Base-by-base conservation (phyloP, 2,797 vertebrate genomes). In the Vireo griseus region DNA sequence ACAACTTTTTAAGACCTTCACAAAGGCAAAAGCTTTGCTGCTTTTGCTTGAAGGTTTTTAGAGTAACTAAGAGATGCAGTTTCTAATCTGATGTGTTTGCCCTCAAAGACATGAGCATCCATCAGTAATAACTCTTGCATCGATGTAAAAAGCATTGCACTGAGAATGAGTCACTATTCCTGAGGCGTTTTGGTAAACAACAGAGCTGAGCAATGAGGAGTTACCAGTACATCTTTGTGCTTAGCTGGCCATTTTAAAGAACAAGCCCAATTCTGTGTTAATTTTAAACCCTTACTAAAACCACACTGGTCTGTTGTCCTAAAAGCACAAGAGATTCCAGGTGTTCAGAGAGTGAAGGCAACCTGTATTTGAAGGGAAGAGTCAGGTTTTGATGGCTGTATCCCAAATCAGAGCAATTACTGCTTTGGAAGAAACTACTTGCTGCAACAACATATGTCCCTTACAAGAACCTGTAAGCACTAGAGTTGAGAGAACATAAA, bases 151-250 rank as follows among this genome's bases (percentile, higher is more conserved):
- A 39, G 58, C 54, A 0, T 71, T 62, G 31, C 35, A n/a, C 44
- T 69, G 66, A 42, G 51, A 77, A 48, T 69, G 86, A 94, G 25
- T 95, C 62, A 68, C 73, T 78, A 19, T 50, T 94, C 61, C 84
- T 58, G 21, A 54, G 31, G 42, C 2, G 0, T 48, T 68, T 37
- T 76, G 40, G 29, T 94, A 61, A 78, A 66, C 47, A 78, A 5
- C 50, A 55, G 39, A 79, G 62, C 75, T 77, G 78, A 82, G 68
- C 83, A 54, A 65, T 44, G 48, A 54, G 31, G 58, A 57, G 25
- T 82, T 80, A 31, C 5, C 20, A 16, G 29, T 45, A 16, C 6
- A 8, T 85, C 26, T 45, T 79, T 8, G 45, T 82, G 65, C 89
- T 86, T 80, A 78, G 73, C 37, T 66, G 47, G 42, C 37, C 9